Evolutionary conservation across 1,140 invertebrate species (phyloP).

Genomic region (Brachionus koreanus): DNA sequence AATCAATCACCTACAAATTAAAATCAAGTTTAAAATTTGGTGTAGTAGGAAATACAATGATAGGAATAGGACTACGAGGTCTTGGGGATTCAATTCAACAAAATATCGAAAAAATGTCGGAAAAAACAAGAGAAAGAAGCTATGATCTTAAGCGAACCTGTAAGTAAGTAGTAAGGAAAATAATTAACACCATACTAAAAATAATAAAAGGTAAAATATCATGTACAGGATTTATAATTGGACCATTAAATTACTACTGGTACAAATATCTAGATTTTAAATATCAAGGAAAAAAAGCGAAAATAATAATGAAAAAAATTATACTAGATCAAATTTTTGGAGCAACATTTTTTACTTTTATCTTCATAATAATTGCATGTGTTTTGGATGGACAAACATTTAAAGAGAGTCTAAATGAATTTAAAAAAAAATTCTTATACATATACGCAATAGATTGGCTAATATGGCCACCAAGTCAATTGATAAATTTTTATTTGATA

Average conservation of each 20-base stretch:
- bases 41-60: not conserved
- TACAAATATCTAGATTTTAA: conserved; percentile 46
- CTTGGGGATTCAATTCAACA: conserved; percentile 25
- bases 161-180: not conserved
- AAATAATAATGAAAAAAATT: conserved; percentile 46
- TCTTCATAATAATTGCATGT: conserved; percentile 46
- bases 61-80: conserved; percentile 10
- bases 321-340: conserved; percentile 47
- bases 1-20: not conserved
- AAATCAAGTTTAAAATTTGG: conserved; percentile 18
- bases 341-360: conserved; percentile 45
- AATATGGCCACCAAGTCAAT: conserved; percentile 48
- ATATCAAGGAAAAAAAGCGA: conserved; percentile 19
- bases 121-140: not conserved
- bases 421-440: conserved; percentile 46
- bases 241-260: conserved; percentile 47
- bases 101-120: conserved; percentile 9
- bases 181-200: not conserved
- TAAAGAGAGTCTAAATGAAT: conserved; percentile 44
- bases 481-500: conserved; percentile 47
- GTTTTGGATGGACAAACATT: conserved; percentile 45
- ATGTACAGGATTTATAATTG: conserved; percentile 43
- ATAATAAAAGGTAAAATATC: conserved; percentile 45
- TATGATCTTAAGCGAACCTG: not conserved
- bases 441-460: conserved; percentile 48